Base-by-base conservation (phyloP, 2,888 invertebrate genomes). In the Podotricha telesiphe region DNA sequence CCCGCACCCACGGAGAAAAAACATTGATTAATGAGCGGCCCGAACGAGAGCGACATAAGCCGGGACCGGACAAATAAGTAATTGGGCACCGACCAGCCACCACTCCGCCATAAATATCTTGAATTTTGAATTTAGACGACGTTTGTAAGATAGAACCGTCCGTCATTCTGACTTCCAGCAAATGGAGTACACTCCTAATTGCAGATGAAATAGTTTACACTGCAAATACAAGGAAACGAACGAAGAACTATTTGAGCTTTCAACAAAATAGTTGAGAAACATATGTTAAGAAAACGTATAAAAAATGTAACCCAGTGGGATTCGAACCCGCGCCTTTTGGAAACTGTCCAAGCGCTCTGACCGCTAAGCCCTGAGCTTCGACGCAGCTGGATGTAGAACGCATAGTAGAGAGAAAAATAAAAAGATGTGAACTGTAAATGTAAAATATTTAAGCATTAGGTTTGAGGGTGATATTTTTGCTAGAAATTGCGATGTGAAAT, bases 1-100 rank as follows among this genome's bases (percentile, higher is more conserved):
- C 51, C 55, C 65, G 65, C 65, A 19, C 45, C 58, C 50, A 62
- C 69, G 61, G 72, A 74, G 75, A 73, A 77, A 77, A 77, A 77
- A 77, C 71, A 77, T 73, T 77, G 77, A 77, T 77, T 76, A 77
- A 76, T 73, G 77, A 73, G 73, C 67, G 76, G 70, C 66, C 72
- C 68, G 67, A 71, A 68, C 72, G 67, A 73, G 74, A 73, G 75
- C 76, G 76, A 77, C 78, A 76, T 79, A 78, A 78, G 77, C 74
- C 71, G 65, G 69, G 73, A 63, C 63, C 70, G 70, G 72, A 72
- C 74, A 70, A 70, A 72, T 74, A 74, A 75, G 76, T 76, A 76
- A 76, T 76, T 74, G 81, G 79, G 76, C 77, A 71, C 73, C 74
- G 74, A 73, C 76, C 73, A 75, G 73, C 75, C 73, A 68, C 69